Base-by-base conservation (phyloP, 1,140 invertebrate genomes). In the Arctopsyche grandis region DNA sequence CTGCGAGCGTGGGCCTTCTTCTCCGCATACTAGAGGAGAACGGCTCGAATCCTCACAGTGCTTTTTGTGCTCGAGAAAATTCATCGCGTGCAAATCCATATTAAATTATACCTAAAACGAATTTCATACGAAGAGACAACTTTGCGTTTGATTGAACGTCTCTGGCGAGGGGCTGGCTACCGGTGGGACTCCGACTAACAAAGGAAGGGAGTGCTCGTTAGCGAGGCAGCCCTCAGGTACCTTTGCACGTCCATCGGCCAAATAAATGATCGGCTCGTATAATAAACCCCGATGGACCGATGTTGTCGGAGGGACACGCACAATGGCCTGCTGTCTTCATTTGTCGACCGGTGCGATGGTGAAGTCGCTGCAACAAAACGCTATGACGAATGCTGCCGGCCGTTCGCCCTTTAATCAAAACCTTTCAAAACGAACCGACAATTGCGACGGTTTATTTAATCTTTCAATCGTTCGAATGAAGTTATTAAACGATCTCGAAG, bases 81-180 rank as follows among this genome's bases (percentile, higher is more conserved):
- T n/a, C n/a, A n/a, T 66, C 63, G 63, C 63, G 19, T 66, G 63
- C 63, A 66, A 66, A 66, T 66, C 24, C 63, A 66, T 24, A 66
- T 66, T 66, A 66, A 66, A 66, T 66, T 66, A 66, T 24, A 26
- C 14, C 24, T 29, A 66, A 66, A 52, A 52, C 10, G 29, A 38
- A 38, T 38, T 38, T 38, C 29, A 38, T 38, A 38, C 29, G 29
- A 38, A 52, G 63, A 66, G 63, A 52, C 16, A 66, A 66, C 3
- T 60, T 10, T 60, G 19, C 58, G 16, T 60, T 66, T 22, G 63
- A 66, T 66, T 66, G 21, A 12, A 66, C 22, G 22, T 14, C 4
- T 60, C 9, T 16, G 52, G 14, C 10, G 58, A 60, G 21, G n/a
- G 63, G 21, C 63, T 26, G 26, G 5, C 63, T n/a, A n/a, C n/a